Base-by-base conservation (phyloP, 2,888 invertebrate species). In the Piscicola geometra region DNA sequence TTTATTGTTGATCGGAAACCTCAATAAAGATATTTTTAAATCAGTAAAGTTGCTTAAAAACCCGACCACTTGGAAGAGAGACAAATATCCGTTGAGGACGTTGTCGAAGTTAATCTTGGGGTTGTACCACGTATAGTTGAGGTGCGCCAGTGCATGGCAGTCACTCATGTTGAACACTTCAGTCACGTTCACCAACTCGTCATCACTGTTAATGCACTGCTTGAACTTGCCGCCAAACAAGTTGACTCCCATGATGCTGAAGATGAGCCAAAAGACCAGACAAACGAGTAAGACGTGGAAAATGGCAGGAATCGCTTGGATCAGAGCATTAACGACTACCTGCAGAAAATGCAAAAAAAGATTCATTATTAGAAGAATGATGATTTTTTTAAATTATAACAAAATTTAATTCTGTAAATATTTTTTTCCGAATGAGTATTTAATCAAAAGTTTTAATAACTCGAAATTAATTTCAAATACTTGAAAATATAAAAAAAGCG, bases 261-360 rank as follows among this genome's bases (percentile, higher is more conserved):
- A 98, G 87, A 98, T 98, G 83, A 98, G 91, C 98, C 98, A 98
- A 89, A 98, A 97, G 88, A 98, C 96, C 86, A 98, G 91, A 89
- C 97, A 97, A 88, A 98, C 97, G 86, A 98, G 90, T 86, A 98
- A 89, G 88, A 98, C 97, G 89, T 98, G 97, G 90, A 95, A 95
- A 90, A 98, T 98, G 88, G 95, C 94, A 87, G 97, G 97, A 88
- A 98, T 97, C 86, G 97, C 97, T 89, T 96, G 96, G 83, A 98
- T 94, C 88, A 98, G 89, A 82, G 98, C 97, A 88, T 98, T 98
- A 83, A 98, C 97, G 86, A 98, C 98, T 71, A 80, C 80, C 78
- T 78, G 35, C n/a, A 50, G n/a, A 68, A 32, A 32, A 32, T 21
- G 9, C n/a, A 12, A 71, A 71, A 50, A 21, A 30, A 12, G 71